These are phyloP conservation scores for Tapirus indicus DNA, from an alignment of 2,797 vertebrate species.

Conservation along the genomic window DNA sequence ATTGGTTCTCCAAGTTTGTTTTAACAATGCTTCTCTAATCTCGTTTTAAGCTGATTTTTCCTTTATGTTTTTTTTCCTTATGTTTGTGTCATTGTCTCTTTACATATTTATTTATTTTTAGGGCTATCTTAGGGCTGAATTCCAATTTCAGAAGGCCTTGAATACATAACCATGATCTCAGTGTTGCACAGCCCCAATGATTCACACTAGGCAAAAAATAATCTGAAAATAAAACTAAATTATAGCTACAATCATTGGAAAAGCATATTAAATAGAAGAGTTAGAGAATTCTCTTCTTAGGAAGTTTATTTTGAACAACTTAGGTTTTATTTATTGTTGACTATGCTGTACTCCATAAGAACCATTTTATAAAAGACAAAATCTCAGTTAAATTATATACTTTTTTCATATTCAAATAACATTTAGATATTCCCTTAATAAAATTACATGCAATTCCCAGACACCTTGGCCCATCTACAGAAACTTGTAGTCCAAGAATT, in stretches of 20 bases:
- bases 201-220: not conserved
- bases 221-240: conserved; percentile 48
- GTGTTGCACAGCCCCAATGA: not conserved
- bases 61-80: not conserved
- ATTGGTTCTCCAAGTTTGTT: not conserved
- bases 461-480: not conserved
- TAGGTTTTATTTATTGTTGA: conserved; percentile 29
- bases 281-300: not conserved
- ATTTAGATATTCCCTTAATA: not conserved
- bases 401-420: conserved; percentile 12
- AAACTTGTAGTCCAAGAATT: not conserved
- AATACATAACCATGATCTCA: not conserved
- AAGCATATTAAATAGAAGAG: not conserved
- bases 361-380: conserved; percentile 5
- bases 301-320: not conserved
- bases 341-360: not conserved
- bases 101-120: conserved; percentile 2
- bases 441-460: not conserved
- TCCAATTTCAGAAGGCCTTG: conserved; percentile 37
- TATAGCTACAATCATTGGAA: conserved; percentile 39
- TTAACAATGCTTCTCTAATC: not conserved
- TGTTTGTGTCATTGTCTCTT: not conserved
- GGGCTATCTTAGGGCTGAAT: not conserved
- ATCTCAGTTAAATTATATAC: not conserved
- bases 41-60: not conserved